phyloP scores from a whole-genome alignment of 1,140 invertebrate species.

The Onthophagus taurus region DNA sequence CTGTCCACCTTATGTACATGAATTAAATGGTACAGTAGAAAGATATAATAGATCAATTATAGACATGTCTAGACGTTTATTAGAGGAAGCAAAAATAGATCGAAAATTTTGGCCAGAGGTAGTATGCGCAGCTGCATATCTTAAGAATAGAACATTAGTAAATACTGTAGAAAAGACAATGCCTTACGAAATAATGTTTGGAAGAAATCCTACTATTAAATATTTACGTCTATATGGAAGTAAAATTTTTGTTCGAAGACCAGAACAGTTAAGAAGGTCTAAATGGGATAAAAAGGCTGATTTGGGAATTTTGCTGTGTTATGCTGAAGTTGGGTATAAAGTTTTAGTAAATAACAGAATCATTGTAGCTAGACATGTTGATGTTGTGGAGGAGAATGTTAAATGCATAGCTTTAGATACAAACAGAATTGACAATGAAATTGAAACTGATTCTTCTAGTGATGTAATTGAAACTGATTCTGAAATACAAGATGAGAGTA shows the following conservation, averaged over 20 bases:
- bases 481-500: slow-evolving; percentile 1
- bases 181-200: slow-evolving; percentile 15
- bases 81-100: slow-evolving; percentile 25
- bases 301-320: slow-evolving; percentile 19
- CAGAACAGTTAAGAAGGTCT: slow-evolving; percentile 4
- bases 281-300: slow-evolving; percentile 8
- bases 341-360: slow-evolving; percentile 13
- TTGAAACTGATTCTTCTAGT: not conserved
- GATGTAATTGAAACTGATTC: not conserved
- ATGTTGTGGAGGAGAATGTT: slow-evolving; percentile 5
- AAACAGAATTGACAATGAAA: not conserved
- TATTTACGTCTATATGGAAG: slow-evolving; percentile 21
- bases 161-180: slow-evolving; percentile 7
- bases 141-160: slow-evolving; percentile 23
- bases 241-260: slow-evolving; percentile 16
- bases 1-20: slow-evolving; percentile 35
- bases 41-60: slow-evolving; percentile 31
- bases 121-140: slow-evolving; percentile 24
- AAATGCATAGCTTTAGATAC: slow-evolving; percentile 1
- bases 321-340: slow-evolving; percentile 25
- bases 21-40: slow-evolving; percentile 35
- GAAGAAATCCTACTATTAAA: slow-evolving; percentile 11
- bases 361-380: slow-evolving; percentile 12
- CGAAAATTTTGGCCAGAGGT: slow-evolving; percentile 33
- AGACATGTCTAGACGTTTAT: slow-evolving; percentile 21